These are phyloP conservation scores for Drosophila sucinea DNA, from an alignment of 1,140 invertebrate species.

Conservation along the genomic window DNA sequence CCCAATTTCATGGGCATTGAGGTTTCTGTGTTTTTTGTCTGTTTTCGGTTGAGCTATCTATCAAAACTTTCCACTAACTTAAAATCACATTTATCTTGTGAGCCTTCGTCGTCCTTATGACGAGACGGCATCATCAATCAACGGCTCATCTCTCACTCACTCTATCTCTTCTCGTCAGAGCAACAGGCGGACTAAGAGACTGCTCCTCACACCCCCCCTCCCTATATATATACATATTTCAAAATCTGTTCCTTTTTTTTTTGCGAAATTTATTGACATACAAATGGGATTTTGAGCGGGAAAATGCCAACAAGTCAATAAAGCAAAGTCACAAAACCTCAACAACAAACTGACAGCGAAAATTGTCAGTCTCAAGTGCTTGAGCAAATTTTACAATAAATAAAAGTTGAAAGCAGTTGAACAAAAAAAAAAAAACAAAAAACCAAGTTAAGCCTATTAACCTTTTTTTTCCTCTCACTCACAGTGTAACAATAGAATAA, in stretches of 20 bases:
- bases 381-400: slow-evolving; percentile 78
- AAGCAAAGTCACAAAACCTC: slow-evolving; percentile 68
- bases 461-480: slow-evolving; percentile 57
- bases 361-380: slow-evolving; percentile 80
- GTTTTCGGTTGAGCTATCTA: slow-evolving; percentile 18
- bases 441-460: slow-evolving; percentile 74
- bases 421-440: slow-evolving; percentile 38
- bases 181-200: slow-evolving; percentile 44
- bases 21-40: neutral
- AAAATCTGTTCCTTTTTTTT: slow-evolving; percentile 41
- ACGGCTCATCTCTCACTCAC: slow-evolving; percentile 29
- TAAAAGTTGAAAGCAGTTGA: slow-evolving; percentile 48
- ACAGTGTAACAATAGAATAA: slow-evolving; percentile 24
- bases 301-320: slow-evolving; percentile 70
- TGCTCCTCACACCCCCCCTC: slow-evolving; percentile 14
- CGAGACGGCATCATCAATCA: slow-evolving; percentile 70
- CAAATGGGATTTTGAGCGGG: slow-evolving; percentile 76
- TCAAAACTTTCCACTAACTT: slow-evolving; percentile 72
- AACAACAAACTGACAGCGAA: slow-evolving; percentile 40
- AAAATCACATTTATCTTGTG: slow-evolving; percentile 72
- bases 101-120: slow-evolving; percentile 37
- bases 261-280: slow-evolving; percentile 76
- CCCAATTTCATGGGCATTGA: neutral
- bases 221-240: neutral
- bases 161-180: neutral